Evolutionary conservation across 1,140 invertebrate species (phyloP).

Genomic region (honey bee (Apis mellifera)): DNA sequence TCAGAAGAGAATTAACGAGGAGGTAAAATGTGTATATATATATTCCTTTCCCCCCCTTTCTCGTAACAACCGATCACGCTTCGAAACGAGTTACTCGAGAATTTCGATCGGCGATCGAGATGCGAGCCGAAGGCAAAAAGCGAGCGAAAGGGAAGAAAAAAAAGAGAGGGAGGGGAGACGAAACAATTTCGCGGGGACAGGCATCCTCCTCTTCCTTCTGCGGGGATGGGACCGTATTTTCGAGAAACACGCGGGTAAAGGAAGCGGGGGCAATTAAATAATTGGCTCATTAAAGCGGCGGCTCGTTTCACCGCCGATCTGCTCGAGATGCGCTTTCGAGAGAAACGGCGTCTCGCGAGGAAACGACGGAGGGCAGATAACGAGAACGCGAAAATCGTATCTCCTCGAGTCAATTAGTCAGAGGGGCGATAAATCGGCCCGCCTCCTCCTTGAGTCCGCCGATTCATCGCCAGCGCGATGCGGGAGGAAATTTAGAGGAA

Average conservation of each 20-base stretch:
- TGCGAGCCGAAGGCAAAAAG: not conserved
- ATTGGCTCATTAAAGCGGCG: constrained; percentile 69
- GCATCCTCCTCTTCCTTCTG: too few species aligned
- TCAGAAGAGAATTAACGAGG: not conserved
- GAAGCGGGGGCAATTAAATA: constrained; percentile 66
- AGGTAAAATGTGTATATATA: not conserved
- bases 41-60: not conserved
- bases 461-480: constrained; percentile 38
- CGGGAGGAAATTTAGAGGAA: not conserved
- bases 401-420: constrained; percentile 70
- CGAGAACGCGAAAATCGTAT: constrained; percentile 59
- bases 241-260: constrained; percentile 19
- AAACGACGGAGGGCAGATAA: constrained; percentile 36
- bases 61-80: not conserved
- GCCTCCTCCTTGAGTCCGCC: not conserved
- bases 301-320: constrained; percentile 57
- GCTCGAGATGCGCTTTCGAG: constrained; percentile 31
- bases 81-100: not conserved
- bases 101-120: constrained; percentile 22
- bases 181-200: constrained; percentile 19
- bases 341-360: constrained; percentile 4
- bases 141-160: too few species aligned
- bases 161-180: not conserved
- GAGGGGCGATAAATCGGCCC: constrained; percentile 64
- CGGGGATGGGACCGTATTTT: not conserved